These are phyloP conservation scores for Drosophila suboccidentalis DNA, from an alignment of 2,888 invertebrate species.

Conservation along the genomic window DNA sequence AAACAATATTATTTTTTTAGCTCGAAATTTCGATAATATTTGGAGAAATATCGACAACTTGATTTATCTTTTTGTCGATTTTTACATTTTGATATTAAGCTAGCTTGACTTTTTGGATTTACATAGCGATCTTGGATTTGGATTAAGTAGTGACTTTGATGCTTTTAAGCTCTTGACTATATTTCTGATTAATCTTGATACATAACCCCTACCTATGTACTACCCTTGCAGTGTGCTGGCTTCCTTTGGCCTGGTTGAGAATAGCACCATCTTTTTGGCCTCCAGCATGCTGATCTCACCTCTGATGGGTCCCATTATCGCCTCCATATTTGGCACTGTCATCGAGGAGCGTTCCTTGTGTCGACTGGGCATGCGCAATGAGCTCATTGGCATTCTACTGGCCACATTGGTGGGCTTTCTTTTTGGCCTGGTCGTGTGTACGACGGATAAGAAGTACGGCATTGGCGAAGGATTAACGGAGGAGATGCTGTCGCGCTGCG, in stretches of 20 bases:
- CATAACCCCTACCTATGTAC: no score
- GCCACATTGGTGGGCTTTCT: constrained; percentile 90
- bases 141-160: no score
- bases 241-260: constrained; percentile 90
- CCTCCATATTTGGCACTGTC: constrained; percentile 91
- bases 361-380: constrained; percentile 89
- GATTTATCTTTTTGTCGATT: no score
- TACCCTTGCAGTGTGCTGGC: constrained; percentile 87
- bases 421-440: constrained; percentile 88
- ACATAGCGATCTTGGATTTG: no score
- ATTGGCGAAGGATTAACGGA: constrained; percentile 88
- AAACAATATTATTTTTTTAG: no score
- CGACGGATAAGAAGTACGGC: constrained; percentile 87
- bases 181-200: no score
- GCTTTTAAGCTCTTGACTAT: no score
- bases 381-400: constrained; percentile 89
- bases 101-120: no score
- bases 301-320: constrained; percentile 93
- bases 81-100: no score
- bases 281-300: constrained; percentile 94
- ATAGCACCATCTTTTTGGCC: constrained; percentile 90
- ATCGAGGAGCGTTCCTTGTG: constrained; percentile 89
- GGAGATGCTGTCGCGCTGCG: constrained; percentile 89
- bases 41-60: no score
- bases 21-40: no score